Base-by-base conservation (phyloP, 2,797 vertebrate species). In the Cygnus olor region DNA sequence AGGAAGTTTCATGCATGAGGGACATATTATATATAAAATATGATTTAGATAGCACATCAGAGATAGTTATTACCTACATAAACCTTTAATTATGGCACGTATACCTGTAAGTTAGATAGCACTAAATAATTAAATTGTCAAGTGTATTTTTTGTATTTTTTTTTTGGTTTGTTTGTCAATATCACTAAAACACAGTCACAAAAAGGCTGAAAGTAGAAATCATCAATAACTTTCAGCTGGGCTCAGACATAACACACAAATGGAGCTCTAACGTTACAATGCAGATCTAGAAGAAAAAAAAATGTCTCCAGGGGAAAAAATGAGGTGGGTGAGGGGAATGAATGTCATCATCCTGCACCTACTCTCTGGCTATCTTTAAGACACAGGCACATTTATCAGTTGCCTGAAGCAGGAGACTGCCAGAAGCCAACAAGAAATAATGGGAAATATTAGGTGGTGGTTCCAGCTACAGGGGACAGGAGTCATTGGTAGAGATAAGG, bases 261-360 rank as follows among this genome's bases (percentile, higher is more conserved):
- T 25, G 8, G 22, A 90, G 3, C 8, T 63, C 45, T 76, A 51
- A 72, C 22, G 4, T 42, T 56, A 27, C 34, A 79, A 82, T 9
- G 14, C 3, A 47, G 32, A 47, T 30, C 54, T 65, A 81, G 45
- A 78, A 68, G 40, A 56, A 61, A 53, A 60, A 85, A 44, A 0
- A 70, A 24, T 10, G 2, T 65, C n/a, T 84, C 30, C 17, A 27
- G 22, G 16, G 17, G 49, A 51, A 6, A 87, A 73, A 87, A 47
- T 4, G 14, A 32, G 3, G 7, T 0, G 0, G 18, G 11, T 3
- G 3, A 1, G 8, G 13, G 6, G 1, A 73, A 3, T 13, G 19
- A 60, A 47, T 40, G 8, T 25, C 27, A 25, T 47, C 40, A 32
- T 53, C 44, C 40, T 80, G 3, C 20, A 42, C 42, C 22, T 72